Evolutionary conservation across 2,113 vertebrate species (phyloP), one percentile per base, ranked within the genome.

Genomic region (Bufo gargarizans): DNA sequence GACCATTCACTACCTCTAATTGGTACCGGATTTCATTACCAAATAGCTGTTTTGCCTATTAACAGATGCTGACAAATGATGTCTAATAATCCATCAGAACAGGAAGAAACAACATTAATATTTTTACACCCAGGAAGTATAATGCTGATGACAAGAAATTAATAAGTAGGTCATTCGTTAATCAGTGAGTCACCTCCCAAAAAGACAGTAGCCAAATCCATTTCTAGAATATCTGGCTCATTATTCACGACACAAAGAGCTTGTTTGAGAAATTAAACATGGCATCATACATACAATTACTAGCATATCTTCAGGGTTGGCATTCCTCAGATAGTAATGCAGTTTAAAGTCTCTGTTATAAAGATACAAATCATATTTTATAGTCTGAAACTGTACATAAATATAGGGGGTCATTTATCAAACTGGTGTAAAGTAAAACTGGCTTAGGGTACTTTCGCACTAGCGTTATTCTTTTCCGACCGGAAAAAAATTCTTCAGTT

Each of bases 41-140:
- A 76, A 86, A 86, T 77, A 74, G 84, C 71, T 86, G 33, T 74
- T 76, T 77, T 76, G 33, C 56, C 69, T 86, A 86, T 77, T 86
- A 86, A 22, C 71, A 77, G 56, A 77, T 77, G 63, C 22, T 47
- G 69, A 85, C 55, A 84, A 74, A 86, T 86, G 22, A 77, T 61
- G 10, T 58, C 22, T 86, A 72, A 85, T 61, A 17, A 33, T 59
- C 9, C 71, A 63, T 43, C 71, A 77, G 71, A 63, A 77, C 55
- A 45, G 56, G 53, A 76, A 50, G 43, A 77, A 49, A 77, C 33
- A 59, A 14, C 56, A 61, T 63, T 78, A 63, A 61, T 59, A 47
- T 49, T 50, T 17, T 58, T 86, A 78, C 56, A 86, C 49, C 85
- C 61, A 69, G 58, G 84, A 86, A 61, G 72, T 77, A 58, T 20